Base-by-base conservation (phyloP, 2,113 vertebrate genomes). In the Merops nubicus region DNA sequence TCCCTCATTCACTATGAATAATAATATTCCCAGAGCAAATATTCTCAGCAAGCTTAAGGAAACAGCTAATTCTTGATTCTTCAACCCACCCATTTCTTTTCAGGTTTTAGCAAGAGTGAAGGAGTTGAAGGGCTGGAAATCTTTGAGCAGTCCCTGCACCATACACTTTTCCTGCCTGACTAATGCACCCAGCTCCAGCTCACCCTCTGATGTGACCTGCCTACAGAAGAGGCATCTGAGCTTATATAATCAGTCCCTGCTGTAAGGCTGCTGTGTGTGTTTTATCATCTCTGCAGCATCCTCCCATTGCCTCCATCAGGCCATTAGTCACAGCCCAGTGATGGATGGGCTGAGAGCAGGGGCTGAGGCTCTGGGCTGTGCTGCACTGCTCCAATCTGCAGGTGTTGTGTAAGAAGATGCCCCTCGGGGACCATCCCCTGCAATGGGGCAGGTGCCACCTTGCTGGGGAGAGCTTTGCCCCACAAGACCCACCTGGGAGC, bases 41-140 rank as follows among this genome's bases (percentile, higher is more conserved):
- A 83, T 60, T 80, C 54, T 74, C 90, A n/a, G 85, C 48, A 79
- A 95, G 83, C 31, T 64, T 72, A 45, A 90, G 62, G 40, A 65
- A 90, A 62, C 16, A 70, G 38, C 25, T 29, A 17, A 94, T 33
- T 72, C n/a, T 53, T 53, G 36, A 48, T 53, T 80, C 54, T 80
- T 74, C 45, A 91, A 57, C 34, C 17, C 25, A 72, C 50, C 36
- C 31, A 29, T 36, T 83, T 70, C 36, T 81, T 62, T 26, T 22
- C 36, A 60, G 21, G n/a, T 60, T 72, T 76, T 54, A 78, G 18
- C 56, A 38, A 48, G 54, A 62, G 9, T 15, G 56, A 86, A 50
- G 47, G 54, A 74, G n/a, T 38, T 81, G 8, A 77, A 59, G 40
- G 3, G 7, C 19, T 54, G 51, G 28, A n/a, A 88, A 50, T 11